Percentiles rank a stretch among this genome's conserved stretches.
These are phyloP conservation scores for Chionodraco myersi DNA, from an alignment of 2,113 vertebrate genomes.

Conservation along the genomic window DNA sequence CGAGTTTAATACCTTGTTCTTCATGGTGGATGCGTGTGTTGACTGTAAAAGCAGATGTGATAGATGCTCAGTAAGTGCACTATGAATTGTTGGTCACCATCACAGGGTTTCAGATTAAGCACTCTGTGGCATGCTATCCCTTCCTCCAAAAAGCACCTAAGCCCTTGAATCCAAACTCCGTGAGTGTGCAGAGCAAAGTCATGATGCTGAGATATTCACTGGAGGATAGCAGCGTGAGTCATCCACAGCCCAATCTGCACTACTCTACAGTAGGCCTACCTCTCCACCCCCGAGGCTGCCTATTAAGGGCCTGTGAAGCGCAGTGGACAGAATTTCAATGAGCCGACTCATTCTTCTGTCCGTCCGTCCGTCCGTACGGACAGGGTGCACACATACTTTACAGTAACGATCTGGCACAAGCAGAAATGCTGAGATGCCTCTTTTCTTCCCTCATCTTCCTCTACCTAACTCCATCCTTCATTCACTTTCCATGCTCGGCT, in stretches of 20 bases:
- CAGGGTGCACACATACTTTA: slow-evolving; percentile 40
- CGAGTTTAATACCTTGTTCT: background rate
- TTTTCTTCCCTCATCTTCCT: slow-evolving; percentile 54
- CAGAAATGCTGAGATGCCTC: slow-evolving; percentile 64
- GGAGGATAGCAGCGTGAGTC: slow-evolving; percentile 71
- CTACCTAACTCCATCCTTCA: slow-evolving; percentile 34
- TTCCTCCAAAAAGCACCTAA: slow-evolving; percentile 32
- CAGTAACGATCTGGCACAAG: slow-evolving; percentile 52
- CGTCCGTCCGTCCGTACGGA: slow-evolving; percentile 51
- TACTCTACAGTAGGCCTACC: slow-evolving; percentile 66
- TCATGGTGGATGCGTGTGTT: background rate
- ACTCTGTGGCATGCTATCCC: background rate
- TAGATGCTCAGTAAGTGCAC: slow-evolving; percentile 14
- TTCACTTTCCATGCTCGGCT: slow-evolving; percentile 3
- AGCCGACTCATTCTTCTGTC: slow-evolving; percentile 57
- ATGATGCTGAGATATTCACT: slow-evolving; percentile 62
- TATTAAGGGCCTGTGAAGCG: slow-evolving; percentile 69
- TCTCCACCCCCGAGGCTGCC: slow-evolving; percentile 67
- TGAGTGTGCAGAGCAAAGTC: slow-evolving; percentile 58
- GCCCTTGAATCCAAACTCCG: slow-evolving; percentile 61
- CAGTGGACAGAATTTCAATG: slow-evolving; percentile 74
- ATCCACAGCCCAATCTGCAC: slow-evolving; percentile 62
- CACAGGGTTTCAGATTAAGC: background rate
- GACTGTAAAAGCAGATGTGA: slow-evolving; percentile 7
- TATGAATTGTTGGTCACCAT: background rate